phyloP scores from a whole-genome alignment of 2,888 invertebrate genomes.

The Trichopoda pennipes region DNA sequence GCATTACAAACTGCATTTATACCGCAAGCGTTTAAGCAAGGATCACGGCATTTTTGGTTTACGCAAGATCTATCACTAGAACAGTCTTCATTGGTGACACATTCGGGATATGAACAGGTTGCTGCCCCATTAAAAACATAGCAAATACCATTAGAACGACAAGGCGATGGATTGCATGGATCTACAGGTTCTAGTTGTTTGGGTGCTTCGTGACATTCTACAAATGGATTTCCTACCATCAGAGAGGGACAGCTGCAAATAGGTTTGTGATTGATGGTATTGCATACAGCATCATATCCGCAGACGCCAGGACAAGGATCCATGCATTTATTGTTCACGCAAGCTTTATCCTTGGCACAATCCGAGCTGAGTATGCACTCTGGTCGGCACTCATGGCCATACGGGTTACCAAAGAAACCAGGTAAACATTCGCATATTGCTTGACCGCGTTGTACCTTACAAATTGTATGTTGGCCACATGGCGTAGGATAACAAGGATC shows the following conservation, averaged over 20 bases:
- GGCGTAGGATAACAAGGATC: slow-evolving; percentile 87
- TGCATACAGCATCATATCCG: slow-evolving; percentile 88
- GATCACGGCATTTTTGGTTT: slow-evolving; percentile 91
- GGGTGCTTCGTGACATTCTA: slow-evolving; percentile 83
- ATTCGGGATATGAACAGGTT: slow-evolving; percentile 91
- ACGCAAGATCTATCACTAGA: slow-evolving; percentile 90
- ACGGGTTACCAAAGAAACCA: slow-evolving; percentile 87
- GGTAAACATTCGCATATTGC: slow-evolving; percentile 89
- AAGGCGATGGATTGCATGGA: slow-evolving; percentile 93
- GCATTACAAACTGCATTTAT: slow-evolving; percentile 90
- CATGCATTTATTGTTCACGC: slow-evolving; percentile 89
- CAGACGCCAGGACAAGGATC: slow-evolving; percentile 92
- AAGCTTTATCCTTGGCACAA: slow-evolving; percentile 88
- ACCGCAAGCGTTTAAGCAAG: slow-evolving; percentile 91
- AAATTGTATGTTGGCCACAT: slow-evolving; percentile 90
- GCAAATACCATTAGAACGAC: slow-evolving; percentile 91
- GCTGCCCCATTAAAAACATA: slow-evolving; percentile 86
- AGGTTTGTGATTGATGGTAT: slow-evolving; percentile 91
- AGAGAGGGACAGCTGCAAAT: slow-evolving; percentile 89
- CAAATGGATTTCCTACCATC: slow-evolving; percentile 91
- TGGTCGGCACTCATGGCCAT: slow-evolving; percentile 87
- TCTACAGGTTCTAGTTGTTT: slow-evolving; percentile 82
- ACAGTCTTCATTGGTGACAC: slow-evolving; percentile 93
- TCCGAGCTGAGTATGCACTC: slow-evolving; percentile 92
- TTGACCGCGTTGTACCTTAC: slow-evolving; percentile 82